Evolutionary conservation across 92 coral and sea anemone species (phyloP).

Genomic region (Blastomussa wellsi): DNA sequence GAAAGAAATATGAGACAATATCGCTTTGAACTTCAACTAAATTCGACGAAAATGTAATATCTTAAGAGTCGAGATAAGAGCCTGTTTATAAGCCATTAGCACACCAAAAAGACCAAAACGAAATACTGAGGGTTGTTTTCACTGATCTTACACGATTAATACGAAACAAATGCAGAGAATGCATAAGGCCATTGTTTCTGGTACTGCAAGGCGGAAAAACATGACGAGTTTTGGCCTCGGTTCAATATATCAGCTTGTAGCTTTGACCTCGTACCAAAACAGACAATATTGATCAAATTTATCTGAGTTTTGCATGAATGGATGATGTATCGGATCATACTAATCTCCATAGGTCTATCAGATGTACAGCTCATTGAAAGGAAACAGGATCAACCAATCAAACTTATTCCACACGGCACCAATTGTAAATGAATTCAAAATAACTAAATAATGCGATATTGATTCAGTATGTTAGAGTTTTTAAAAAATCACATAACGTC

Average conservation of each 20-base stretch:
- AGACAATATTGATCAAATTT: not conserved
- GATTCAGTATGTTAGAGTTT: not conserved
- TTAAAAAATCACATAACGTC: not conserved
- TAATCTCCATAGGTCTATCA: not conserved
- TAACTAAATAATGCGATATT: not conserved
- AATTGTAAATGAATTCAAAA: not conserved
- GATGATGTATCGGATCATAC: not conserved
- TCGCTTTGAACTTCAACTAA: not conserved
- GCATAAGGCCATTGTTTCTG: not conserved
- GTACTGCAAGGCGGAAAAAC: not conserved
- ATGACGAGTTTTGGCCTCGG: not conserved
- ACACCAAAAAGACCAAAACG: not conserved
- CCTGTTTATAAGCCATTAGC: not conserved
- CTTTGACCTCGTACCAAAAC: conserved; percentile 2
- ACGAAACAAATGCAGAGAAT: conserved; percentile 1
- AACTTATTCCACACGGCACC: not conserved
- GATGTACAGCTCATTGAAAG: not conserved
- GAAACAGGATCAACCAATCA: not conserved
- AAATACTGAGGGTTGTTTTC: not conserved
- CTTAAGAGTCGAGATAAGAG: too few relatives aligned
- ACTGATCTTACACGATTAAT: not conserved
- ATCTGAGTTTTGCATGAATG: not conserved
- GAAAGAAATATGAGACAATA: not conserved
- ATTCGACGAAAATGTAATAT: not conserved
- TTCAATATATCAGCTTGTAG: not conserved